Evolutionary conservation across 2,113 vertebrate species (phyloP).

Genomic region (Trogon melanurus): DNA sequence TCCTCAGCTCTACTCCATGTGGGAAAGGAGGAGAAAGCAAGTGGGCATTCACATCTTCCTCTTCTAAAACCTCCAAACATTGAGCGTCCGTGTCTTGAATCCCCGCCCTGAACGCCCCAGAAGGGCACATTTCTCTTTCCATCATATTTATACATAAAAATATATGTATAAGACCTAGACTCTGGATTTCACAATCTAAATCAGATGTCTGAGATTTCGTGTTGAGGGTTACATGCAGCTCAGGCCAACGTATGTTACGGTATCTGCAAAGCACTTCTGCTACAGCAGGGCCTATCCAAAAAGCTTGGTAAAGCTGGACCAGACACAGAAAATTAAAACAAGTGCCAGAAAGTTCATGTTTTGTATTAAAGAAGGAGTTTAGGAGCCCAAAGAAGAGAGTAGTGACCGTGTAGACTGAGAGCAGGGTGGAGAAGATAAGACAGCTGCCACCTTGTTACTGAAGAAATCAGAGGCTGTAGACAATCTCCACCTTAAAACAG

Average conservation of each 20-base stretch:
- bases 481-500: background rate
- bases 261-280: background rate
- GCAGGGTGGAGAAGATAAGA: background rate
- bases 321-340: background rate
- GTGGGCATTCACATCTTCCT: background rate
- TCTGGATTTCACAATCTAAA: background rate
- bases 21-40: background rate
- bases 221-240: background rate
- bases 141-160: accelerated
- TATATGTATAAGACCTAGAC: background rate
- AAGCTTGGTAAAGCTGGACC: background rate
- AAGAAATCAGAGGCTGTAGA: background rate
- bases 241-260: background rate
- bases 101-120: background rate
- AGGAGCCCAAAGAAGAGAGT: background rate
- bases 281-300: background rate
- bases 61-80: background rate
- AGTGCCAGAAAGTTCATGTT: background rate
- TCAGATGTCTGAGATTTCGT: background rate
- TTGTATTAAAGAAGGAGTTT: background rate
- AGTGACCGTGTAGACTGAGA: background rate
- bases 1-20: accelerated
- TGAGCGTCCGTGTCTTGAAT: accelerated
- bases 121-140: background rate
- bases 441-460: background rate